These are phyloP conservation scores for Stomatorhinus walkeri DNA, from an alignment of 2,797 vertebrate genomes.

Conservation along the genomic window DNA sequence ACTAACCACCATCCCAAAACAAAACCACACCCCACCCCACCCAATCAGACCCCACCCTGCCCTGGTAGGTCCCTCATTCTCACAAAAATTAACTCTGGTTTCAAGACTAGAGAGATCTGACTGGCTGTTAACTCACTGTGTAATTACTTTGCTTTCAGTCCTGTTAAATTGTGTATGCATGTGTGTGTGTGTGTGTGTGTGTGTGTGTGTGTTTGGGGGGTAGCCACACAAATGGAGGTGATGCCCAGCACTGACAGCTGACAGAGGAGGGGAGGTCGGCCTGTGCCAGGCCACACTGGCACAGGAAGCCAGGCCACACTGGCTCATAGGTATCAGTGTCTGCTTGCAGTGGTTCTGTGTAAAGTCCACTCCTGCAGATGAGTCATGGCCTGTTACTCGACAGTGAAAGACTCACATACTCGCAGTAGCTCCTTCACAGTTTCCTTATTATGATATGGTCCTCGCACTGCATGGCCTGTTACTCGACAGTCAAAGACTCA, in stretches of 20 bases:
- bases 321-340: background rate
- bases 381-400: background rate
- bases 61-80: background rate
- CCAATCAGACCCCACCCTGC: background rate
- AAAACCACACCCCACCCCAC: background rate
- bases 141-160: background rate
- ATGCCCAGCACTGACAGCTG: background rate
- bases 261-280: background rate
- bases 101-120: background rate
- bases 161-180: background rate
- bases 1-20: background rate
- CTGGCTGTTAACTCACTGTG: background rate
- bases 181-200: background rate
- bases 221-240: background rate
- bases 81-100: background rate
- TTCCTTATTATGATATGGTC: background rate
- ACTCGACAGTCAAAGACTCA: background rate
- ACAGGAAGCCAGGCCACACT: background rate
- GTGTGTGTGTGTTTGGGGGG: background rate
- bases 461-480: background rate
- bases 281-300: background rate
- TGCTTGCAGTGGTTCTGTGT: background rate
- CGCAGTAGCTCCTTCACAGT: background rate
- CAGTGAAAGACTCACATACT: no score
- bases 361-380: background rate